phyloP scores from a whole-genome alignment of 1,140 invertebrate species.

The Orchestia grillus region DNA sequence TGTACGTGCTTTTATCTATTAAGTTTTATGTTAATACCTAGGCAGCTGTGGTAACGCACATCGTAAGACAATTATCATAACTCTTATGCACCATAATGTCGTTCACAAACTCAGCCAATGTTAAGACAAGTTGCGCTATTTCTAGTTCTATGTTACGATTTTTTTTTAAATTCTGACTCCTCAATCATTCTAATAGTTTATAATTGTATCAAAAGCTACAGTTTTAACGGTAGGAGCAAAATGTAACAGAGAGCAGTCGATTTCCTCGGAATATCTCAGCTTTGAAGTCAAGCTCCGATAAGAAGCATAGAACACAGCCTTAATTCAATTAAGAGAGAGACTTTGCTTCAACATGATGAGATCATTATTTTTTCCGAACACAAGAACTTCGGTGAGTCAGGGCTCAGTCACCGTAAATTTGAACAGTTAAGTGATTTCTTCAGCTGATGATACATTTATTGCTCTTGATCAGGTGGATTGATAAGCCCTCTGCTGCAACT shows the following conservation, averaged over 20 bases:
- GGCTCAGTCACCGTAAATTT: constrained; percentile 8
- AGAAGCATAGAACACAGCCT: background rate
- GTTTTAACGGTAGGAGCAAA: background rate
- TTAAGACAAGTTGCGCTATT: background rate
- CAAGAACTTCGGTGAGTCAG: background rate
- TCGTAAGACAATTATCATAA: background rate
- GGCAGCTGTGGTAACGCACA: background rate
- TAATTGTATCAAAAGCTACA: background rate
- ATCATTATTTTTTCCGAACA: background rate
- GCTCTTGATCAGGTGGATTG: constrained; percentile 5
- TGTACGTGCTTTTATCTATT: background rate
- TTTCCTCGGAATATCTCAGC: background rate
- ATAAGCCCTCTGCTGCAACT: background rate
- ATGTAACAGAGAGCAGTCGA: background rate
- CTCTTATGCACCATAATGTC: background rate
- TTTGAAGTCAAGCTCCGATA: background rate
- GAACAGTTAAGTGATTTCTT: background rate
- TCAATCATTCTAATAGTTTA: background rate
- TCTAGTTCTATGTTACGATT: background rate
- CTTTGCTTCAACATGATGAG: constrained; percentile 6
- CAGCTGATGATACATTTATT: constrained; percentile 33
- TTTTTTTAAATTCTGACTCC: background rate
- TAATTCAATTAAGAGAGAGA: background rate
- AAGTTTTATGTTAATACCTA: background rate
- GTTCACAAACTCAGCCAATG: background rate